These are phyloP conservation scores for Eurytoma californica DNA, from an alignment of 2,888 invertebrate species.

Conservation along the genomic window DNA sequence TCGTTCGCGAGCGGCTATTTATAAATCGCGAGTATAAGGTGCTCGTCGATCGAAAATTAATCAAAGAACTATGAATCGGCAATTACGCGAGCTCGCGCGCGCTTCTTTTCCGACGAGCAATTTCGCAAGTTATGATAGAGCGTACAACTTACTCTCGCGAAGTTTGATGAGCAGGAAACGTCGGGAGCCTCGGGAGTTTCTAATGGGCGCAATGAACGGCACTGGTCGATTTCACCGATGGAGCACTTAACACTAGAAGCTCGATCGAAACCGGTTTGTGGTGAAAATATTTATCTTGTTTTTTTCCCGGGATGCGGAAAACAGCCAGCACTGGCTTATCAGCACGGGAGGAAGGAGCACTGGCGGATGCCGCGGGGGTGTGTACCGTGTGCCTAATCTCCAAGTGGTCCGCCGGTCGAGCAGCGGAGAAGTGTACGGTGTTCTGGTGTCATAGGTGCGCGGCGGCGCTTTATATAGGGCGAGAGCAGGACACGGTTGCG, in stretches of 20 bases:
- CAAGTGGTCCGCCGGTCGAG: not conserved
- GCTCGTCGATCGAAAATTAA: not conserved
- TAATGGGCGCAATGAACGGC: slow-evolving; percentile 1
- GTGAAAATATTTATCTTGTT: no score
- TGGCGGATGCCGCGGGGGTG: not conserved
- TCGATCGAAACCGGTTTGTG: no score
- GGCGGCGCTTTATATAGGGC: slow-evolving; percentile 42
- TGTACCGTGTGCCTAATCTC: not conserved
- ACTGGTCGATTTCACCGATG: slow-evolving; percentile 16
- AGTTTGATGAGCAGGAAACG: slow-evolving; percentile 7
- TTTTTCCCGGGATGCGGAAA: no score
- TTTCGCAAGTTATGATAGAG: not conserved
- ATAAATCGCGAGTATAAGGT: no score
- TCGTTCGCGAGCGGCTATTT: no score
- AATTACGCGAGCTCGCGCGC: not conserved
- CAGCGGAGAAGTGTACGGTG: slow-evolving; percentile 19
- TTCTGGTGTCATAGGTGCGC: slow-evolving; percentile 38
- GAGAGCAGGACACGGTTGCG: slow-evolving; percentile 10
- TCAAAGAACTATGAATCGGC: slow-evolving; percentile 1
- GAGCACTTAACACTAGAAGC: not conserved
- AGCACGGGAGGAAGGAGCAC: no score
- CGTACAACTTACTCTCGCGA: slow-evolving; percentile 31
- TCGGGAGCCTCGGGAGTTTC: not conserved
- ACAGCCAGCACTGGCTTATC: not conserved
- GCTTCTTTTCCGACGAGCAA: not conserved